These are phyloP conservation scores for Mylabris phalerata DNA, from an alignment of 1,140 invertebrate genomes.

Conservation along the genomic window DNA sequence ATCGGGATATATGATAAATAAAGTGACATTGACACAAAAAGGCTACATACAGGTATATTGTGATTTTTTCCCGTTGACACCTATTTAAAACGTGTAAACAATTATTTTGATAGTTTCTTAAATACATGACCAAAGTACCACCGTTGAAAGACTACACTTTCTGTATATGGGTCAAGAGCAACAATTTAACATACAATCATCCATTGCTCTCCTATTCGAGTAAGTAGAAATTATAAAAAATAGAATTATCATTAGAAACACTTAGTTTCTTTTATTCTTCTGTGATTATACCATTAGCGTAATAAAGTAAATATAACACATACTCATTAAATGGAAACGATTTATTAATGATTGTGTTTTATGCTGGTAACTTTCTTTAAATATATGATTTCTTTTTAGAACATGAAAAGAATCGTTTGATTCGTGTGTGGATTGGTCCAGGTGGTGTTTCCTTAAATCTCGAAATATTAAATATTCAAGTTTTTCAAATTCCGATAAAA, in stretches of 20 bases:
- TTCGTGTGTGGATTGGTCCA: conserved; percentile 54
- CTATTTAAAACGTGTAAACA: not conserved
- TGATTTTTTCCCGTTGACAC: not conserved
- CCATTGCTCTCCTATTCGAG: conserved; percentile 60
- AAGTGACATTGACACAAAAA: conserved; percentile 54
- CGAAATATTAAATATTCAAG: conserved; percentile 47
- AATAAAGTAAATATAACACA: too few relatives aligned
- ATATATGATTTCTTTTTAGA: conserved; percentile 38
- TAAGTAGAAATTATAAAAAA: conserved; percentile 42
- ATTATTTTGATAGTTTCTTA: conserved; percentile 51
- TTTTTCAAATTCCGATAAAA: conserved; percentile 44
- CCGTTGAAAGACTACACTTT: conserved; percentile 57
- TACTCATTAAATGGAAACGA: too few relatives aligned
- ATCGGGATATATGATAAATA: conserved; percentile 37
- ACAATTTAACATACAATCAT: conserved; percentile 52
- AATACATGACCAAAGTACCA: conserved; percentile 55
- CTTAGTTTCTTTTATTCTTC: too few relatives aligned
- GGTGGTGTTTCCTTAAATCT: conserved; percentile 49
- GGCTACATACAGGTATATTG: conserved; percentile 52
- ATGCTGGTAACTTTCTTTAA: not conserved
- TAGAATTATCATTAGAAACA: too few relatives aligned
- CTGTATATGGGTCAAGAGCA: conserved; percentile 56
- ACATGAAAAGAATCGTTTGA: conserved; percentile 51
- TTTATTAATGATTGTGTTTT: too few relatives aligned
- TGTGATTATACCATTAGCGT: too few relatives aligned